Conservation (phyloP, 1,140 invertebrate species). For the Theocolax elegans region DNA sequence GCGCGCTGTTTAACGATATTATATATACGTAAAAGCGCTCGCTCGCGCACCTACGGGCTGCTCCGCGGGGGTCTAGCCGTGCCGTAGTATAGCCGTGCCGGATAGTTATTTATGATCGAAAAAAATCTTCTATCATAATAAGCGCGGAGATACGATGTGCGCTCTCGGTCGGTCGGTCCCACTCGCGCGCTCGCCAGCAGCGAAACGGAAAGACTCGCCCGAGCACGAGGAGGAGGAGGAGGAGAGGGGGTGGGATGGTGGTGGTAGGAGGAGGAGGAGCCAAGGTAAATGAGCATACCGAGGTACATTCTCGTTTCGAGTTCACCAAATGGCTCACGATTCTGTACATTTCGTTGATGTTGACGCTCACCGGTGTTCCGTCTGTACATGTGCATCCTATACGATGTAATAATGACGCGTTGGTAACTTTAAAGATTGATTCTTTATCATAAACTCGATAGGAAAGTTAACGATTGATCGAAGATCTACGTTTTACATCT, state of each 20-base stretch:
- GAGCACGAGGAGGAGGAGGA: conserved; percentile 31
- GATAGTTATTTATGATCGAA: conserved; percentile 61
- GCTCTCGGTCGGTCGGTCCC: conserved; percentile 14
- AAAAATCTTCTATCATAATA: conserved; percentile 65
- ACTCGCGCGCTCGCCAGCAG: conserved; percentile 34
- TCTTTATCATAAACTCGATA: too few relatives aligned
- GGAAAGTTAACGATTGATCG: too few relatives aligned
- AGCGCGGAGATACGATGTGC: conserved; percentile 53
- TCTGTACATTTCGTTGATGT: conserved; percentile 33
- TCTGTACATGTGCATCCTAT: too few relatives aligned
- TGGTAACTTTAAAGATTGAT: too few relatives aligned
- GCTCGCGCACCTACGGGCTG: conserved; percentile 47
- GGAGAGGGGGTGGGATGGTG: too few relatives aligned
- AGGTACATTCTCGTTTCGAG: conserved; percentile 13
- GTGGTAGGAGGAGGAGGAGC: not conserved
- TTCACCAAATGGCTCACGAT: conserved; percentile 13
- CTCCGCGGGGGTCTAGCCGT: conserved; percentile 58
- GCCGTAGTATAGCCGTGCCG: conserved; percentile 38
- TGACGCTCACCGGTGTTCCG: not conserved
- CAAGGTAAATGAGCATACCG: conserved; percentile 24
- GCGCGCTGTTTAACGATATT: conserved; percentile 49
- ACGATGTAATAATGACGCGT: too few relatives aligned
- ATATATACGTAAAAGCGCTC: conserved; percentile 50
- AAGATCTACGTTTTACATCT: too few relatives aligned
- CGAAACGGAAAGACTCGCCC: too few relatives aligned